A percentile compares a stretch with the other conserved stretches of the same genome.
Evolutionary conservation across 1,140 invertebrate species (phyloP).

Genomic region (Drosophila kanapiae): DNA sequence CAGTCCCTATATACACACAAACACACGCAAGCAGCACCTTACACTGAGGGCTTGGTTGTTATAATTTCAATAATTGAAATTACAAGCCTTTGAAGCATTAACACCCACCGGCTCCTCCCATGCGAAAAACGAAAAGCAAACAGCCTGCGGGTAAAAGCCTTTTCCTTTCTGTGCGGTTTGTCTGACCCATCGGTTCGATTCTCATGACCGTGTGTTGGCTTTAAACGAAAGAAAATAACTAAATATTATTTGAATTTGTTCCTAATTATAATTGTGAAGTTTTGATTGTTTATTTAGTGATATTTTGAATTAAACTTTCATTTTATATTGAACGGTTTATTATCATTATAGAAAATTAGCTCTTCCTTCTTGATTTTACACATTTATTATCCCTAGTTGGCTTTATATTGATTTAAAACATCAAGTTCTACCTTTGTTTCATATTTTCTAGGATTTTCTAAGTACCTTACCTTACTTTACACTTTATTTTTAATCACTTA

Average conservation of each 20-base stretch:
- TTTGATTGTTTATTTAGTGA: background rate
- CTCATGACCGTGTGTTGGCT: background rate
- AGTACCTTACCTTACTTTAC: background rate
- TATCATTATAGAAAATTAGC: background rate
- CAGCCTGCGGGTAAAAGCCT: conserved; percentile 1
- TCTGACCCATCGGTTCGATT: background rate
- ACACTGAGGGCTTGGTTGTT: conserved; percentile 17
- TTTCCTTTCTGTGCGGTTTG: background rate
- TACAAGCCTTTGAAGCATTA: conserved; percentile 27
- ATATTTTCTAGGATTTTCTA: background rate
- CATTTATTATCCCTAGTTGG: background rate
- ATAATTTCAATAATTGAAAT: conserved; percentile 71
- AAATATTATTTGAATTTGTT: background rate
- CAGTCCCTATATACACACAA: conserved; percentile 19
- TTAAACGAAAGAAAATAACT: background rate
- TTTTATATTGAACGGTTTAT: background rate
- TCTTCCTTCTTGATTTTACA: background rate
- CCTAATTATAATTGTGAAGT: background rate
- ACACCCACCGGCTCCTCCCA: background rate
- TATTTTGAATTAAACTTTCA: background rate
- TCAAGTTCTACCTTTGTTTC: background rate
- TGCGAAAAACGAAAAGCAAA: conserved; percentile 27
- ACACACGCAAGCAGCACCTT: conserved; percentile 11
- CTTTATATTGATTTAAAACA: background rate
- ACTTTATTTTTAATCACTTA: conserved; percentile 22